phyloP scores from a whole-genome alignment of 37 sponge, comb jelly and placozoan species.

The Halichondria panicea region DNA sequence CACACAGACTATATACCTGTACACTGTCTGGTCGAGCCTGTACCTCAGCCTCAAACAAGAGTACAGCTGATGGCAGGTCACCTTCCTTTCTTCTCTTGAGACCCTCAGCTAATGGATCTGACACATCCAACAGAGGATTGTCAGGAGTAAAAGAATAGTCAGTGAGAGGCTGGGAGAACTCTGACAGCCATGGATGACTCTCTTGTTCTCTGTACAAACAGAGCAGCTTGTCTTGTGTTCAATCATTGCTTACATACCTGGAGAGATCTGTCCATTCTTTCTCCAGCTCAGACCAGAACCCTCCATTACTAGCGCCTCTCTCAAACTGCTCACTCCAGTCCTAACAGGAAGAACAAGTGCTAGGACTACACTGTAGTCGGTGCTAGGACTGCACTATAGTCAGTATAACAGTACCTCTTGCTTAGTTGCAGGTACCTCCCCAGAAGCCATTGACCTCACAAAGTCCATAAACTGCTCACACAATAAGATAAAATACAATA shows the following conservation, averaged over 20 bases:
- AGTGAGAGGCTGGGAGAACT: slow-evolving; percentile 1
- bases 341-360: too few species aligned
- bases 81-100: slow-evolving; percentile 69
- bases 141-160: slow-evolving; percentile 56
- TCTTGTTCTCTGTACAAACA: too few species aligned
- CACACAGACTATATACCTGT: slow-evolving; percentile 2
- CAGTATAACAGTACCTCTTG: slow-evolving; percentile 33
- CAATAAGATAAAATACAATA: neutral
- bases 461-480: slow-evolving; percentile 72
- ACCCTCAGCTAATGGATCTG: slow-evolving; percentile 75
- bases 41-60: slow-evolving; percentile 82
- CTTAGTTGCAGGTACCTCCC: slow-evolving; percentile 46
- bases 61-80: slow-evolving; percentile 76
- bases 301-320: slow-evolving; percentile 5
- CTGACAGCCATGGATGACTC: slow-evolving; percentile 57
- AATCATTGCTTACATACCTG: slow-evolving; percentile 18
- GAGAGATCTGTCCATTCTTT: slow-evolving; percentile 55
- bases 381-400: too few species aligned
- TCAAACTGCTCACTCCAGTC: slow-evolving; percentile 12
- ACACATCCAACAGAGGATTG: slow-evolving; percentile 45
- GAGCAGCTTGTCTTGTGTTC: too few species aligned
- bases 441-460: slow-evolving; percentile 60
- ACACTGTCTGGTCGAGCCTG: slow-evolving; percentile 39
- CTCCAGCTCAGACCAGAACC: slow-evolving; percentile 57
- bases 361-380: too few species aligned